Evolutionary conservation across 2,888 invertebrate genomes (phyloP), one percentile per base, ranked within the genome.

Genomic region (Leptogaster cylindrica): DNA sequence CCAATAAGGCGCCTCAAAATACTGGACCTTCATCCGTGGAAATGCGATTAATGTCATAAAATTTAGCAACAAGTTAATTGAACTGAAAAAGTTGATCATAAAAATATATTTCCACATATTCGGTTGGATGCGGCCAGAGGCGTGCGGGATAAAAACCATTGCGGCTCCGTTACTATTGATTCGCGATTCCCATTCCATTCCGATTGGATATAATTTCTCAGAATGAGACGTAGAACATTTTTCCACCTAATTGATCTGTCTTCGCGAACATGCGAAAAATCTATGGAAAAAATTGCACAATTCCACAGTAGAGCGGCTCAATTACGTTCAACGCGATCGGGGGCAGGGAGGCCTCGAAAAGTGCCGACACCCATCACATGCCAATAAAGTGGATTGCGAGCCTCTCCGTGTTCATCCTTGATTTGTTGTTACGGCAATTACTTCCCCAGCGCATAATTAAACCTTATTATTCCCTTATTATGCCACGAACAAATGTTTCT

Each of bases 381-480:
- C 65, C 68, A 68, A 68, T 68, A 68, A 68, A 58, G 61, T 46
- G 65, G 58, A 65, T 68, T 65, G 58, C 58, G 12, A 12, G 55
- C 39, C 58, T 68, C 64, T 50, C 31, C 52, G 52, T 50, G 41
- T 51, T 67, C 52, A 52, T 52, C 44, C 52, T 52, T 64, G 52
- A 41, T 65, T 68, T 58, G n/a, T 65, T 28, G 51, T 33, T 27
- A 27, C 36, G 46, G 23, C 28, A 31, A 46, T 39, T 65, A 55
- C 36, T 52, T 61, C 27, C 33, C 48, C 44, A 48, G 23, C 65
- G 65, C 65, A 58, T 68, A 68, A 65, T 68, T 65, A 68, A 68
- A 55, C 65, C 65, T 65, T 65, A 68, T 68, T 68, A 68, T 65
- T 65, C 68, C 55, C 68, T 55, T 50, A 68, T 65, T 68, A 68